phyloP scores from a whole-genome alignment of 1,140 invertebrate genomes.

The Drosophila lacertosa region DNA sequence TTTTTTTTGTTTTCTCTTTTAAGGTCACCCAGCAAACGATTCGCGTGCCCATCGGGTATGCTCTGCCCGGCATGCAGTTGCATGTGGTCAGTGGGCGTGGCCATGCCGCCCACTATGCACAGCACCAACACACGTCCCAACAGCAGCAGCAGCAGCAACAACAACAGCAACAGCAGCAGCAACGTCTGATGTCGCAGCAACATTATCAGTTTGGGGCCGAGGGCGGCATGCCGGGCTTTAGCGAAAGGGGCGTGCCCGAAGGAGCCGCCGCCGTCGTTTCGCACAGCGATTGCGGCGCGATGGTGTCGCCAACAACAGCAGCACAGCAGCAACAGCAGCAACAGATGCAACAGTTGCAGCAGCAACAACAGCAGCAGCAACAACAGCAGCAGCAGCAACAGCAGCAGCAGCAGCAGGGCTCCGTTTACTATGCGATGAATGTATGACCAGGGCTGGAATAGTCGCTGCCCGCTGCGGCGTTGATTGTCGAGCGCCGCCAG shows the following conservation, averaged over 20 bases:
- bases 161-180: conserved; percentile 77
- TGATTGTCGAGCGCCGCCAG: conserved; percentile 83
- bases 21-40: conserved; percentile 84
- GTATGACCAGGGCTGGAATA: conserved; percentile 84
- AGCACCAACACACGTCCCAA: conserved; percentile 68
- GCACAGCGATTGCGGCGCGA: conserved; percentile 84
- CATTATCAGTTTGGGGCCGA: conserved; percentile 81
- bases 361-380: conserved; percentile 48
- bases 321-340: conserved; percentile 70
- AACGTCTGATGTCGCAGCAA: conserved; percentile 67
- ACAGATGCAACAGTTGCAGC: conserved; percentile 44
- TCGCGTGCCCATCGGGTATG: conserved; percentile 81
- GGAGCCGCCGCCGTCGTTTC: conserved; percentile 86
- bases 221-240: conserved; percentile 84
- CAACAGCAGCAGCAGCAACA: conserved; percentile 53
- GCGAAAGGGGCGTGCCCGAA: conserved; percentile 87
- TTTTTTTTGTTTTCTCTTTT: not conserved
- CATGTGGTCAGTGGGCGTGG: conserved; percentile 84
- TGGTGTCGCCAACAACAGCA: conserved; percentile 83
- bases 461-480: conserved; percentile 81
- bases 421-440: conserved; percentile 85
- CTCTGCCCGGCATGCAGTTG: conserved; percentile 80
- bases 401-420: conserved; percentile 58
- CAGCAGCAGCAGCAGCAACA: conserved; percentile 70
- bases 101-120: conserved; percentile 77